Base-by-base conservation (phyloP, 2,113 vertebrate genomes). In the Zosterops hypoxanthus region DNA sequence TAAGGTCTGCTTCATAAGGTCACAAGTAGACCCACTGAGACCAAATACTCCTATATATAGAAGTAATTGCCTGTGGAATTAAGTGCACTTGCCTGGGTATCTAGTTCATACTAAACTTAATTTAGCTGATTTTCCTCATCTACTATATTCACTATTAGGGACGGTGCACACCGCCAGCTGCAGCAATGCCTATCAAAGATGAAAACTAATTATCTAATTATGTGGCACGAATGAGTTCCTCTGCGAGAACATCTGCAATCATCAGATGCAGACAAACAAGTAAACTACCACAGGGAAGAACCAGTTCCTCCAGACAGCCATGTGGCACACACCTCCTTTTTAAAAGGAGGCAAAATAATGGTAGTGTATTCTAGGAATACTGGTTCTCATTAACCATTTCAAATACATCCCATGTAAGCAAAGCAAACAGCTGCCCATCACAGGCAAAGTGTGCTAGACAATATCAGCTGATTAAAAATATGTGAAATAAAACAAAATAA, bases 81-180 rank as follows among this genome's bases (percentile, higher is more conserved):
- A 95, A 96, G 80, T 68, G 82, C 95, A 94, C 82, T 90, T 95
- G 87, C 93, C 80, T 93, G 64, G 69, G 61, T 97, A 97, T 96
- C 92, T 96, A 96, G 95, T 96, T 92, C 91, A 96, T 75, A 86
- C 86, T 71, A 86, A 95, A 92, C 66, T 95, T 89, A 97, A 92
- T 95, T 96, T 96, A 90, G 88, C 79, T 88, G 82, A 96, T 96
- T 94, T 90, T 95, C 71, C 60, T 92, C 5, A 0, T 93, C 88
- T 92, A 86, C 96, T 96, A 94, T 86, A 83, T 49, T 83, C 78
- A 78, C 93, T 96, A 95, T 94, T 88, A 96, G 76, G 64, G 90
- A 79, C 60, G 46, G 47, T 14, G 31, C 57, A 90, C 0, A 17
- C 82, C 7, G 68, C 39, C 90, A 95, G 70, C 85, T 96, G 91